phyloP scores from a whole-genome alignment of 2,888 invertebrate genomes.

The Erpobdella octoculata region DNA sequence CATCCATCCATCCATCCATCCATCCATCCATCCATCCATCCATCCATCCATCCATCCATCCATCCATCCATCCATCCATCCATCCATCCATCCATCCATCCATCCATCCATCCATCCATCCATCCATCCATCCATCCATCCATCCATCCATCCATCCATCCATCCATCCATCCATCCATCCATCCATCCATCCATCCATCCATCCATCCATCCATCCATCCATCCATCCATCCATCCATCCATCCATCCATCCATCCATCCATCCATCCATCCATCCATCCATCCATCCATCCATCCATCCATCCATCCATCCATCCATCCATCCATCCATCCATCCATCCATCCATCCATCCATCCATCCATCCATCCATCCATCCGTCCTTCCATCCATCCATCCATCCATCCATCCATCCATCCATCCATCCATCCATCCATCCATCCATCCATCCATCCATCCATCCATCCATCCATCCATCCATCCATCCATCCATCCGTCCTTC shows the following conservation, averaged over 20 bases:
- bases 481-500: neutral
- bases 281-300: neutral
- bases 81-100: neutral
- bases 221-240: neutral
- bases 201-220: neutral
- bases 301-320: slow-evolving; percentile 6
- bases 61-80: neutral
- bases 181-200: neutral
- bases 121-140: neutral
- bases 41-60: neutral
- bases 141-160: neutral
- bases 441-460: slow-evolving; percentile 7
- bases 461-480: slow-evolving; percentile 14
- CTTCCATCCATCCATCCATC: slow-evolving; percentile 6
- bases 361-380: neutral
- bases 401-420: slow-evolving; percentile 1
- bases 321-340: slow-evolving; percentile 3
- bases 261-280: neutral
- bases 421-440: slow-evolving; percentile 8
- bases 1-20: neutral
- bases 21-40: neutral
- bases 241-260: neutral
- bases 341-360: neutral
- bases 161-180: neutral
- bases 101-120: neutral